Evolutionary conservation across 2,797 vertebrate species (phyloP), one percentile per base, ranked within the genome.

Genomic region (Pangasius macronema): DNA sequence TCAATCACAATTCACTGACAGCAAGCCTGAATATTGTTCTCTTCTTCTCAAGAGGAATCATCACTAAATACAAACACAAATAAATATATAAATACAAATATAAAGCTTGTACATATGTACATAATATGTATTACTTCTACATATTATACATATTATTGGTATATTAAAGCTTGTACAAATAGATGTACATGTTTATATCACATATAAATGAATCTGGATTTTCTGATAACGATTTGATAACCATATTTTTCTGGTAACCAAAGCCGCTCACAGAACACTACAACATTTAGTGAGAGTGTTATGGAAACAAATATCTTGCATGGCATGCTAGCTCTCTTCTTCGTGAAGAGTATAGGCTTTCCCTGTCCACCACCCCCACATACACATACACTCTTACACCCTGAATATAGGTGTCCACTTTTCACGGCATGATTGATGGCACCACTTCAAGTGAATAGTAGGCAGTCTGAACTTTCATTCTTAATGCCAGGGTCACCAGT

Each of bases 401-500:
- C 85, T 88, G 87, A 92, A 86, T 91, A 81, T 87, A 88, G 92
- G 89, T 4, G 72, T 88, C 86, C 81, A 90, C 84, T 55, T 85
- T 91, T 89, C 89, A 91, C 87, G 89, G 89, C 92, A 92, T 95
- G 95, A 96, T 95, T 94, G 92, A 96, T 95, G 93, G 93, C 84
- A 90, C 90, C 84, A 84, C 91, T 94, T 89, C 87, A 87, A 87
- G 92, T 91, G 94, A 95, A 94, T 91, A 92, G 91, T 90, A 88
- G 91, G 85, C 86, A 92, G 92, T 92, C 91, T 88, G 93, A 93
- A 94, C 93, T 94, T 95, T 93, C 72, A 88, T 92, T 92, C 92
- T 92, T 92, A 94, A 94, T 93, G 93, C 93, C 92, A 94, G 93
- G 94, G 93, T 96, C 94, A 94, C 93, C 93, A 94, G 95, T 94